Base-by-base conservation (phyloP, 2,797 vertebrate genomes). In the Danio albolineatus region DNA sequence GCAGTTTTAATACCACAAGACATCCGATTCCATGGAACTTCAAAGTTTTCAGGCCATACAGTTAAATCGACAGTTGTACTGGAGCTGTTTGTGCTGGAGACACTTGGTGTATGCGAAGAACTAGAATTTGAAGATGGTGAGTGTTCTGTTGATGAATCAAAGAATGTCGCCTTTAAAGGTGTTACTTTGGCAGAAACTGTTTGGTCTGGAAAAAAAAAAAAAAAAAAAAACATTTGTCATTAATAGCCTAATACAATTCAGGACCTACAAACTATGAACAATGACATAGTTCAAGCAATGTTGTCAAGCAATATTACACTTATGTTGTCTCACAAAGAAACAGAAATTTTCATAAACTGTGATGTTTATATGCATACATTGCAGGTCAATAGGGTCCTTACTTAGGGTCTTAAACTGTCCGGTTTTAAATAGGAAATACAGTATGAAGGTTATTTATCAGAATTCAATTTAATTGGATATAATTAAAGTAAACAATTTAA, bases 21-120 rank as follows among this genome's bases (percentile, higher is more conserved):
- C 73, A 83, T 80, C 19, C 60, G 66, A 21, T 76, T 66, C 73
- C 78, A 80, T 59, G 66, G 39, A 72, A 83, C 77, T 53, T 2
- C n/a, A 21, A 78, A 72, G 17, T 85, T 81, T 53, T 83, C 84
- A 57, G 39, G 61, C 81, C 81, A 85, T 41, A 10, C 41, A 57
- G 49, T 81, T 70, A 83, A 78, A 73, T 62, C 16, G 6, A 62
- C 38, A 62, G 60, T 62, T 62, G 28, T 59, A 59, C 74, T 28
- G 43, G 56, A 19, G n/a, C 44, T 46, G 46, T 44, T 38, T 41
- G n/a, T 76, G 60, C 60, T 76, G 48, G 60, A 64, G 6, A 76
- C 17, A 44, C 74, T 76, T 17, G 62, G n/a, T 53, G 46, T 75
- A 59, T 49, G 5, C 76, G 73, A 76, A 9, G 60, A 76, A 57